These are phyloP conservation scores for Trematocara caparti DNA, from an alignment of 2,797 vertebrate species.

Conservation along the genomic window DNA sequence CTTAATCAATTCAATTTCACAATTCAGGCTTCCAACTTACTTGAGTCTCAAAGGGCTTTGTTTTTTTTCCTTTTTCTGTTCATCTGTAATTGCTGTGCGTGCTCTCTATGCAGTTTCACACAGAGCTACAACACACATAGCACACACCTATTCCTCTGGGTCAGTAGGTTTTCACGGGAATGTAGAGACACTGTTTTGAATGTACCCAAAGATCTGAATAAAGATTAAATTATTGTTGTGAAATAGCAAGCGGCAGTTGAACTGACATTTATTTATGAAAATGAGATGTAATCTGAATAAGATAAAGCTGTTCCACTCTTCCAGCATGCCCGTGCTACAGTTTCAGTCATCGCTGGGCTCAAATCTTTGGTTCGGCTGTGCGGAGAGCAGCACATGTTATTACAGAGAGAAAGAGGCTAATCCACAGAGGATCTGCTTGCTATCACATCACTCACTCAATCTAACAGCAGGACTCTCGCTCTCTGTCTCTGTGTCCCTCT, in stretches of 20 bases:
- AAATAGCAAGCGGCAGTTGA: background rate
- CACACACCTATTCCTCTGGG: background rate
- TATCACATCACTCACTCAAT: slow-evolving; percentile 33
- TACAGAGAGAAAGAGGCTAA: slow-evolving; percentile 27
- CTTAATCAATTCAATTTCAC: background rate
- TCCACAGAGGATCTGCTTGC: slow-evolving; percentile 39
- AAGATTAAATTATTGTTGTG: background rate
- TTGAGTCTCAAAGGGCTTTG: background rate
- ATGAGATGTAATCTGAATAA: slow-evolving; percentile 2
- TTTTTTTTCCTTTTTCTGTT: background rate
- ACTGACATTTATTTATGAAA: slow-evolving; percentile 1
- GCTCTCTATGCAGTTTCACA: background rate
- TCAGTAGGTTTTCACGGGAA: background rate
- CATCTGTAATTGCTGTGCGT: background rate
- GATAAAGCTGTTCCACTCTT: background rate
- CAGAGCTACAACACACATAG: background rate
- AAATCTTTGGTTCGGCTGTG: slow-evolving; percentile 6
- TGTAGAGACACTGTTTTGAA: background rate
- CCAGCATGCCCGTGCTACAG: background rate
- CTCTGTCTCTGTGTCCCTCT: background rate
- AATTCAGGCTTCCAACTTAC: background rate
- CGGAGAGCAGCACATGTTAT: slow-evolving; percentile 24
- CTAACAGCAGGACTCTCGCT: slow-evolving; percentile 10
- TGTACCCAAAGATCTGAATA: background rate
- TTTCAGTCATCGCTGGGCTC: background rate